phyloP scores from a whole-genome alignment of 2,797 vertebrate species.

The Loris lydekkerianus region DNA sequence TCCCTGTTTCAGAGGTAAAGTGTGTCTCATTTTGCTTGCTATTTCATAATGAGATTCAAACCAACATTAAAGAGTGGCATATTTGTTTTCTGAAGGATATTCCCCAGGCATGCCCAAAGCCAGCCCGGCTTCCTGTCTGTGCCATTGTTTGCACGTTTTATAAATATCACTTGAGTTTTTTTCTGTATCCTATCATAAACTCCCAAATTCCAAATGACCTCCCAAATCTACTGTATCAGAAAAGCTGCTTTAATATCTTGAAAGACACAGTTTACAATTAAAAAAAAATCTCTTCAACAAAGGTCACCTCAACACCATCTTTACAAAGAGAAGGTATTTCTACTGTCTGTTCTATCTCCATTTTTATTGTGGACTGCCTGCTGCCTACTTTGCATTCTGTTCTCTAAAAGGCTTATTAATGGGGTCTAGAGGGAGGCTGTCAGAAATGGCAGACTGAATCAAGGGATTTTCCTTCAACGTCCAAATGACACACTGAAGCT shows the following conservation, averaged over 20 bases:
- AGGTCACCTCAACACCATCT: slow-evolving; percentile 79
- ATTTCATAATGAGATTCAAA: slow-evolving; percentile 88
- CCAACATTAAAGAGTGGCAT: slow-evolving; percentile 87
- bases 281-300: slow-evolving; percentile 68
- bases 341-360: slow-evolving; percentile 84
- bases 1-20: slow-evolving; percentile 84
- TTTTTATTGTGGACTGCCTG: slow-evolving; percentile 87
- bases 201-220: slow-evolving; percentile 71
- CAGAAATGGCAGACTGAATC: slow-evolving; percentile 92
- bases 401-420: slow-evolving; percentile 91
- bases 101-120: slow-evolving; percentile 86
- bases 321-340: slow-evolving; percentile 84
- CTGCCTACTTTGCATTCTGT: slow-evolving; percentile 89
- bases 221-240: slow-evolving; percentile 22
- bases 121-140: slow-evolving; percentile 81
- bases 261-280: slow-evolving; percentile 77
- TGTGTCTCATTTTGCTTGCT: slow-evolving; percentile 86
- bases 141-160: slow-evolving; percentile 85
- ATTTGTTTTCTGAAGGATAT: slow-evolving; percentile 89
- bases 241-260: slow-evolving; percentile 80
- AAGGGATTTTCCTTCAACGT: slow-evolving; percentile 91
- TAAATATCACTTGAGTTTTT: slow-evolving; percentile 85
- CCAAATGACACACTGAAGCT: slow-evolving; percentile 90
- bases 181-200: slow-evolving; percentile 75
- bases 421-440: slow-evolving; percentile 90